phyloP scores from a whole-genome alignment of 2,113 vertebrate species.

The Mungos mungo region DNA sequence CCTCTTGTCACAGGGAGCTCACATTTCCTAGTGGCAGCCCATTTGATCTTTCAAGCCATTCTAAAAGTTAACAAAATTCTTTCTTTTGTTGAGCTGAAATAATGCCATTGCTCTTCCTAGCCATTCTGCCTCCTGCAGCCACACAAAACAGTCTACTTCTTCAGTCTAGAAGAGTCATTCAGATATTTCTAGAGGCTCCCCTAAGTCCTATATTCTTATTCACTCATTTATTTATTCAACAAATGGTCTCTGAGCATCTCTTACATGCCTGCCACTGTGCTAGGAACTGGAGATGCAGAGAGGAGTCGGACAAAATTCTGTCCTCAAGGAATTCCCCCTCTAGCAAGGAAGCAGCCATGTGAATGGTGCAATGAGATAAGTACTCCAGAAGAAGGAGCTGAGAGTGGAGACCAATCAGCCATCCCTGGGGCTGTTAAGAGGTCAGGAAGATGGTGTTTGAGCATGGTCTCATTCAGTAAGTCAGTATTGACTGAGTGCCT shows the following conservation, averaged over 20 bases:
- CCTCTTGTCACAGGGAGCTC: neutral
- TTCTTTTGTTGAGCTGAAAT: slow-evolving; percentile 45
- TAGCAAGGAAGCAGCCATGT: neutral
- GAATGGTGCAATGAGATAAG: neutral
- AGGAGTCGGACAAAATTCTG: neutral
- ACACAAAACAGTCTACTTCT: neutral
- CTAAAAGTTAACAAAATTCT: slow-evolving; percentile 13
- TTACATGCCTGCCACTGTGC: neutral
- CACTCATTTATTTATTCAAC: neutral
- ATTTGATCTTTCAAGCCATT: neutral
- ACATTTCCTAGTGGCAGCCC: neutral
- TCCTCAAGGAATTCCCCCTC: neutral
- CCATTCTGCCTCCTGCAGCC: neutral
- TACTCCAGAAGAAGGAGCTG: neutral
- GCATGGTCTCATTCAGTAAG: neutral
- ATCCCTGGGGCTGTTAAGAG: neutral
- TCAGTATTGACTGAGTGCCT: slow-evolving; percentile 2
- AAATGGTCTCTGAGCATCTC: neutral
- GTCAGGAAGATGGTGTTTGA: neutral
- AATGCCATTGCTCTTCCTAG: neutral
- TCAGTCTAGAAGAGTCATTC: neutral
- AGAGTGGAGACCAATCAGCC: neutral
- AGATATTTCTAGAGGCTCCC: neutral
- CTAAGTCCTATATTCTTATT: slow-evolving; percentile 14
- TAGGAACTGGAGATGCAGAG: neutral